A percentile compares a stretch with the other conserved stretches of the same genome.
These are phyloP conservation scores for Eolophus roseicapilla DNA, from an alignment of 2,113 vertebrate genomes.

Conservation along the genomic window DNA sequence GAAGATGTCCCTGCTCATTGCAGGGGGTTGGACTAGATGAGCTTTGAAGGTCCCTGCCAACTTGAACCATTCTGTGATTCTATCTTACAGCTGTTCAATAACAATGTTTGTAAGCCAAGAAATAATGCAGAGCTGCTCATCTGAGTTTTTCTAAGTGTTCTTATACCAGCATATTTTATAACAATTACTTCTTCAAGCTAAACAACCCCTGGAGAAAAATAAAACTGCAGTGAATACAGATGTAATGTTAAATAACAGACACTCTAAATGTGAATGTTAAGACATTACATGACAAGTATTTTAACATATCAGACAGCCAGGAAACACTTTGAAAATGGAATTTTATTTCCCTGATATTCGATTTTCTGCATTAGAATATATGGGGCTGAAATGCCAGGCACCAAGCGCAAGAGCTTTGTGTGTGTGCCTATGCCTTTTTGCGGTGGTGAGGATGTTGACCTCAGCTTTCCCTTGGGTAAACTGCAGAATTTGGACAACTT, in stretches of 20 bases:
- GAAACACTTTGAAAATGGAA: not conserved
- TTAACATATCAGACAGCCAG: not conserved
- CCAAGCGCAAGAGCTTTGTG: not conserved
- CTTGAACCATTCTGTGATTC: not conserved
- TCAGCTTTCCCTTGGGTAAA: not conserved
- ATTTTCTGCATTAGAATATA: not conserved
- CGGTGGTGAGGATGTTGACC: not conserved
- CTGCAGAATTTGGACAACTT: not conserved
- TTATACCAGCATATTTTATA: slow-evolving; percentile 40
- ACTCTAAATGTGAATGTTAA: not conserved
- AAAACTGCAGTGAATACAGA: not conserved
- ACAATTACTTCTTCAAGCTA: slow-evolving; percentile 58
- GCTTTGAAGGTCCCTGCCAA: not conserved
- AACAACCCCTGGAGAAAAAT: slow-evolving; percentile 65
- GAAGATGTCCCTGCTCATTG: not conserved
- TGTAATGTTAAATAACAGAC: slow-evolving; percentile 61
- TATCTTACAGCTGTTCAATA: slow-evolving; percentile 42
- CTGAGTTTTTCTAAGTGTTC: slow-evolving; percentile 53
- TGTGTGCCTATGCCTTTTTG: not conserved
- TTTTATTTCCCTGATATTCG: slow-evolving; percentile 9
- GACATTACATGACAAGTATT: not conserved
- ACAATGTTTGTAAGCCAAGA: not conserved
- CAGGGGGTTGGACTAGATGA: not conserved
- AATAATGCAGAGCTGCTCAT: slow-evolving; percentile 27
- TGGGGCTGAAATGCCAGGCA: not conserved